Evolutionary conservation across 2,888 invertebrate species (phyloP), one percentile per base, ranked within the genome.

Genomic region (Spodoptera picta): DNA sequence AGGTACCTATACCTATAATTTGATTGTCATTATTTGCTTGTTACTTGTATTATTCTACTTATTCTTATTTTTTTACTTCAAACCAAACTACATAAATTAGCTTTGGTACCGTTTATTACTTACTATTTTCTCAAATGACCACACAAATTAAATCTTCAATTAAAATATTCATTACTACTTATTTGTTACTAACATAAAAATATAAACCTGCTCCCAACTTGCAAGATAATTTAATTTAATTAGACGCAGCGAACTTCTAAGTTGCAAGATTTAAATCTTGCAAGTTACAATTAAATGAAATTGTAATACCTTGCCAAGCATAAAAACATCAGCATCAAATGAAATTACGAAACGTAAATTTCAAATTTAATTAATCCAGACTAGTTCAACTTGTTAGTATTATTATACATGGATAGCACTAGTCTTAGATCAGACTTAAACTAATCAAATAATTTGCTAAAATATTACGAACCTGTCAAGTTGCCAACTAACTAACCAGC

Each of bases 311-410:
- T 0, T 52, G 24, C 49, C 1, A 24, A 43, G 51, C 36, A 74
- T 36, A 74, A 77, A 75, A 63, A 45, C 31, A 9, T 48, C 43
- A 11, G 42, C n/a, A 23, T 4, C 10, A 48, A 50, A 50, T 46
- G 12, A 55, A 52, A 69, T 65, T 56, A 53, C 14, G 51, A 45
- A 60, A 56, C 46, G 43, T 53, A 47, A 41, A 53, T 68, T 60
- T 65, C 43, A 68, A 65, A 7, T 54, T 47, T 51, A 63, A 69
- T 74, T 42, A 65, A 58, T 56, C 53, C 66, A 4, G 43, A 60
- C 36, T 24, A 10, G 50, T 23, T 45, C 49, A 57, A 52, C 44
- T 47, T 41, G 51, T 56, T 61, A 6, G 31, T 43, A 7, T 36
- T 36, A 54, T 51, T 60, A 45, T 36, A 60, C 41, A 36, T 54